Evolutionary conservation across 2,888 invertebrate species (phyloP).

Genomic region (Oeneis ivallda): DNA sequence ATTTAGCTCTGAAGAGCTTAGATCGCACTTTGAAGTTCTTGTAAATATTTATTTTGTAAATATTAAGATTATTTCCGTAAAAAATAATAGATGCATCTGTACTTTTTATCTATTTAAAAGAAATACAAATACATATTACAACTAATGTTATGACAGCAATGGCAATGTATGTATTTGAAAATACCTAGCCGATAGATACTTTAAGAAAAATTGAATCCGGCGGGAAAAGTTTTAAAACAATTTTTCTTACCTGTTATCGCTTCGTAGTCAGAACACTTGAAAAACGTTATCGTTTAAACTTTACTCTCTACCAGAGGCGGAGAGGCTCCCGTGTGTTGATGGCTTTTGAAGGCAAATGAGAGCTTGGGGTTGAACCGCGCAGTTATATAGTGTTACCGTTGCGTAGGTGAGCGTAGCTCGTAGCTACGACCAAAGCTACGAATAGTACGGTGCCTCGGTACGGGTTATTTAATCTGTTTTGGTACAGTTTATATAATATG

Average conservation of each 20-base stretch:
- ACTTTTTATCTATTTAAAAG: no score
- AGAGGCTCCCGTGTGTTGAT: conserved; percentile 52
- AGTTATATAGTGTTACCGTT: conserved; percentile 64
- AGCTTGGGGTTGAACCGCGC: conserved; percentile 52
- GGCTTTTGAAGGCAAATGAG: conserved; percentile 69
- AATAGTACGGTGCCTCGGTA: conserved; percentile 27
- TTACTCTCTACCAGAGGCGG: neutral
- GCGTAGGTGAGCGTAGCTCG: conserved; percentile 51
- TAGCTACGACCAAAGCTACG: conserved; percentile 47
- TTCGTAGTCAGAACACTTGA: neutral
- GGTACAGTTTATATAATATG: conserved; percentile 21
- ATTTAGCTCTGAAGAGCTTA: no score
- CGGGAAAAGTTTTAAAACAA: neutral
- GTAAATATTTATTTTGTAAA: no score
- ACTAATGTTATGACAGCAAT: no score
- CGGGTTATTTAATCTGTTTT: conserved; percentile 31
- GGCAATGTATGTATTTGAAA: no score
- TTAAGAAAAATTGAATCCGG: neutral
- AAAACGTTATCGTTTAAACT: neutral
- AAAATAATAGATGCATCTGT: no score
- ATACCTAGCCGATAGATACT: no score
- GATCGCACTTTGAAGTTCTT: no score
- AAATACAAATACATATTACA: no score
- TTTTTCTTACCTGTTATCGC: conserved; percentile 13
- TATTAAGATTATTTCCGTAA: no score